These are phyloP conservation scores for Plagodis pulveraria DNA, from an alignment of 2,888 invertebrate species.

Conservation along the genomic window DNA sequence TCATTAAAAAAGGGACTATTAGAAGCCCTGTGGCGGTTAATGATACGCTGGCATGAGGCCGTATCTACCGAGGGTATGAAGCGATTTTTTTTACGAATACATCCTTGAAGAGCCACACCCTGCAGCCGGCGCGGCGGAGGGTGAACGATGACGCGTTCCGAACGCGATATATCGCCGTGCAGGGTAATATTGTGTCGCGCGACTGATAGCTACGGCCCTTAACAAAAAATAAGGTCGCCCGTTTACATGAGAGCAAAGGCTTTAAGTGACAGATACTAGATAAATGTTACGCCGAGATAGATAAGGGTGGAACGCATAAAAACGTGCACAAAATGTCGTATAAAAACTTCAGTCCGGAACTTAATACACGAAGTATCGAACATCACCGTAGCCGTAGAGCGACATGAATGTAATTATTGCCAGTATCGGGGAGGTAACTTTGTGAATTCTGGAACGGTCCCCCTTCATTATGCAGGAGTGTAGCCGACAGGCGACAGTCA, in stretches of 20 bases:
- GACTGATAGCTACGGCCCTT: constrained; percentile 77
- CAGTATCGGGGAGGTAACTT: constrained; percentile 63
- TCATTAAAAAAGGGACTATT: constrained; percentile 1
- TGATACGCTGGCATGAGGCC: constrained; percentile 36
- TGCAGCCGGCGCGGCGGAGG: constrained; percentile 35
- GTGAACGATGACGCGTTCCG: constrained; percentile 78
- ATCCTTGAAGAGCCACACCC: constrained; percentile 66
- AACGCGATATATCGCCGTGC: constrained; percentile 76
- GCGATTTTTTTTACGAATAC: constrained; percentile 58
- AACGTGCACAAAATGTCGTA: constrained; percentile 54
- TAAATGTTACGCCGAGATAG: constrained; percentile 79
- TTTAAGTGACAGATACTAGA: constrained; percentile 83
- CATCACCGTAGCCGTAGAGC: constrained; percentile 48
- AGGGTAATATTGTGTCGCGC: constrained; percentile 79
- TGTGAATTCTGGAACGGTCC: constrained; percentile 66
- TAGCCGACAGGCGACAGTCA: constrained; percentile 69
- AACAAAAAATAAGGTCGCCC: constrained; percentile 82
- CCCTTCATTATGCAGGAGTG: constrained; percentile 79
- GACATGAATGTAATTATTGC: constrained; percentile 70
- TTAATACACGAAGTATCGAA: constrained; percentile 45
- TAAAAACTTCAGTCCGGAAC: constrained; percentile 55
- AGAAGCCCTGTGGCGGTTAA: constrained; percentile 43
- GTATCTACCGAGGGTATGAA: constrained; percentile 58
- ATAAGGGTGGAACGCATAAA: constrained; percentile 70
- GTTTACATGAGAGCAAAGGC: constrained; percentile 79